Evolutionary conservation across 2,113 vertebrate genomes (phyloP), one percentile per base, ranked within the genome.

Genomic region (Pelodiscus sinensis): DNA sequence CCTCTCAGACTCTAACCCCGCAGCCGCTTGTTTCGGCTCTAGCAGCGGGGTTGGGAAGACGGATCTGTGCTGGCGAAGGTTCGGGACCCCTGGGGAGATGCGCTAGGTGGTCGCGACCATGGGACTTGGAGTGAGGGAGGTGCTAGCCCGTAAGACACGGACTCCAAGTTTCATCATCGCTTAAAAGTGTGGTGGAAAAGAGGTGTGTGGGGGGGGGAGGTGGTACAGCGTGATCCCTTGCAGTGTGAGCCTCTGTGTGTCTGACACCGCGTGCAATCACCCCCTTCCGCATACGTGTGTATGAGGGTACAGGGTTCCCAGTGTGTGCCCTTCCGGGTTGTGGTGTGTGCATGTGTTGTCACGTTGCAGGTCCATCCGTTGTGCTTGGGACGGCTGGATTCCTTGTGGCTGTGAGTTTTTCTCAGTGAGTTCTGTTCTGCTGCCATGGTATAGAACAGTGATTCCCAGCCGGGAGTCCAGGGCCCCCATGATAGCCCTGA

Each of bases 1-100:
- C 97, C 92, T 91, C 94, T 79, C 86, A 96, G 85, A 83, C 38
- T 85, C 79, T 80, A 22, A 50, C 89, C 93, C 90, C 93, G 80
- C 84, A 88, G 54, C 82, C 81, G 93, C 92, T 86, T 86, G 81
- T 92, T 95, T 95, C 93, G 75, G 29, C 52, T 92, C 78, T 94
- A 85, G 51, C 91, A 87, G 89, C 79, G 1, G 81, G n/a, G 35
- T 29, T 79, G 18, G 85, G 93, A 88, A 91, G 82, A 85, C 86
- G 86, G 58, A 82, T 89, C 71, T 56, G 86, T 81, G 89, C 89
- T 55, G 80, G 62, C 80, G 93, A 78, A 50, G 90, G 82, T 81
- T 9, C 68, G 38, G 86, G 90, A 51, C 0, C 27, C 90, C 82
- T 87, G 16, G 15, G 87, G 89, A 94, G 92, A 71, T 22, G 31